Base-by-base conservation (phyloP, 35 echinoderm and acorn worm genomes). In the Lytechinus variegatus region DNA sequence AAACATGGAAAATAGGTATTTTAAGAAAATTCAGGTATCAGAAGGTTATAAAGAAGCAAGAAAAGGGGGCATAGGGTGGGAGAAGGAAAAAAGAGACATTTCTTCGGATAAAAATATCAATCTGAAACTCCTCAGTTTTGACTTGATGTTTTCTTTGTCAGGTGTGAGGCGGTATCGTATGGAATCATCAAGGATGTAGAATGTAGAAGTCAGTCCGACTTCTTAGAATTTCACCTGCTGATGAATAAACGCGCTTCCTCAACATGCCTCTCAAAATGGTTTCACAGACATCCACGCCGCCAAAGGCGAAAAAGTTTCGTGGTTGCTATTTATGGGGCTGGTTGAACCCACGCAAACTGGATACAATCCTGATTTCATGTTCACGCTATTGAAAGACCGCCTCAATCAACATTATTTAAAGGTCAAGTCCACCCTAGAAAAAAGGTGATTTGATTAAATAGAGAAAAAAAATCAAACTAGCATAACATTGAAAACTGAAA, bases 91-190 rank as follows among this genome's bases (percentile, higher is more conserved):
- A 24, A 16, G 14, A 21, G 61, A 66, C 66, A 79, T 19, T 79
- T 8, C 33, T 79, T 79, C n/a, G 16, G 66, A 79, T 24, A 19
- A 24, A 79, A 79, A 79, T 19, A 19, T 79, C 66, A 79, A 24
- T 24, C 7, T 24, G n/a, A 16, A 79, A 79, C n/a, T 79, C 24
- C 14, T 79, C 66, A n/a, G 8, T 24, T 24, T 79, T 79, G 66
- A 6, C 66, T 79, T 79, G 66, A 79, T 79, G 66, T 79, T 79
- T 79, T 79, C 66, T 79, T 79, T 79, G 66, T 79, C 66, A 79
- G 19, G 66, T 79, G 6, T 24, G n/a, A 79, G 21, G 66, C 66
- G 66, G 66, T 79, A 71, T 21, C 61, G 7, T 58, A 58, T 79
- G n/a, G 66, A 19, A 79, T 24, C 33, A 44, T 44, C 33, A 44